phyloP scores from a whole-genome alignment of 2,888 invertebrate species.

The Achlya flavicornis region DNA sequence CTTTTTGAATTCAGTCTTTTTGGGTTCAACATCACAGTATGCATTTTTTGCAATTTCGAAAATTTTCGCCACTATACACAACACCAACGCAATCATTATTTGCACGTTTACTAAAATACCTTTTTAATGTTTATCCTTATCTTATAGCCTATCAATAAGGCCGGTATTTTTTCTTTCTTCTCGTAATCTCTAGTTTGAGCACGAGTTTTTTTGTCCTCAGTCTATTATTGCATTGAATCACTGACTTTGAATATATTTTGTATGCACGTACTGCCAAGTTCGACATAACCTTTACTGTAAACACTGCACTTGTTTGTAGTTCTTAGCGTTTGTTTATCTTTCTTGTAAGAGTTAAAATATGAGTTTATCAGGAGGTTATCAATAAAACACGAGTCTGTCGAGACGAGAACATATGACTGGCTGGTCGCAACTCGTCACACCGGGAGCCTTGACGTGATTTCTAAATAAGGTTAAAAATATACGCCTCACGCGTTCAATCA shows the following conservation, averaged over 20 bases:
- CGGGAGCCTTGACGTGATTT: slow-evolving; percentile 59
- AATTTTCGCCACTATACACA: slow-evolving; percentile 64
- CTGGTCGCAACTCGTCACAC: slow-evolving; percentile 45
- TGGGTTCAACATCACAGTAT: slow-evolving; percentile 23
- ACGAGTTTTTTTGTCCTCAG: slow-evolving; percentile 35
- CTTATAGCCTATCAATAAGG: slow-evolving; percentile 30
- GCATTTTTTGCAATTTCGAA: slow-evolving; percentile 54
- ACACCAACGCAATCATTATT: slow-evolving; percentile 68
- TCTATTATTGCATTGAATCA: slow-evolving; percentile 26
- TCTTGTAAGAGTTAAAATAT: slow-evolving; percentile 19
- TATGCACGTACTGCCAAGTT: slow-evolving; percentile 33
- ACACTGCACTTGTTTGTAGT: slow-evolving; percentile 39
- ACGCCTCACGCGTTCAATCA: slow-evolving; percentile 49
- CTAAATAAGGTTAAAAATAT: slow-evolving; percentile 58
- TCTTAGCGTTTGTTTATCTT: slow-evolving; percentile 12
- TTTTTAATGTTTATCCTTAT: slow-evolving; percentile 34
- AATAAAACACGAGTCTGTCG: slow-evolving; percentile 35
- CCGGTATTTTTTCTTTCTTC: slow-evolving; percentile 54
- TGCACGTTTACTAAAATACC: slow-evolving; percentile 26
- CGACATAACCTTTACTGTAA: slow-evolving; percentile 50
- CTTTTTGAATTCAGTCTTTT: slow-evolving; percentile 28
- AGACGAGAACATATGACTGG: slow-evolving; percentile 47
- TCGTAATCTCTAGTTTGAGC: slow-evolving; percentile 48
- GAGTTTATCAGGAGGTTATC: slow-evolving; percentile 69
- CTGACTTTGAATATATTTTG: slow-evolving; percentile 31